Evolutionary conservation across 2,888 invertebrate species (phyloP).

Genomic region (Parapristionchus giblindavisi): DNA sequence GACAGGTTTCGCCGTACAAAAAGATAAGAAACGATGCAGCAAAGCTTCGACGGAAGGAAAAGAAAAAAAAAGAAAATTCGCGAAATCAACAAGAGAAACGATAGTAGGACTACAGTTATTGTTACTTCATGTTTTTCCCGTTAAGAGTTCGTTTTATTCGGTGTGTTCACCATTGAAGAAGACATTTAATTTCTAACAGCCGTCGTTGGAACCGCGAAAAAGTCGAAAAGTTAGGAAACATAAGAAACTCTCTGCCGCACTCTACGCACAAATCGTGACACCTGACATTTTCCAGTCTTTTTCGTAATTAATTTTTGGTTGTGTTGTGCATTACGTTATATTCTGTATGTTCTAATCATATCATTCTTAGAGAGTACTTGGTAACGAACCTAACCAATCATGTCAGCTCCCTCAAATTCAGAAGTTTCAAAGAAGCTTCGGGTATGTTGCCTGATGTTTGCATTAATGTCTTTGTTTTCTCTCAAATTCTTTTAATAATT

Average conservation of each 20-base stretch:
- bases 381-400: neutral
- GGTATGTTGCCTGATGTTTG: constrained; percentile 36
- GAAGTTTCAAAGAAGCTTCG: constrained; percentile 47
- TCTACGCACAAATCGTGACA: neutral
- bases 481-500: neutral
- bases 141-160: no score
- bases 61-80: neutral
- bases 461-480: neutral
- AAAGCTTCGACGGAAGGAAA: neutral
- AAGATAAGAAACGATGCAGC: neutral
- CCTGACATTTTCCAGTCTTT: neutral
- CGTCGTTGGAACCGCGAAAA: no score
- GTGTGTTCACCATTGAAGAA: no score
- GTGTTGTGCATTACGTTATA: neutral
- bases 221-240: no score
- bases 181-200: no score
- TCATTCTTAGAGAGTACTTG: neutral
- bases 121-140: no score
- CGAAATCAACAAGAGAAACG: neutral
- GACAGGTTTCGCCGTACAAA: neutral
- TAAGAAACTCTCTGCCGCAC: no score
- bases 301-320: neutral
- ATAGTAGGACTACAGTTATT: neutral
- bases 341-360: neutral
- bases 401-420: constrained; percentile 25